Conservation (phyloP, 2,113 vertebrate species). For the Cnemophilus loriae region DNA sequence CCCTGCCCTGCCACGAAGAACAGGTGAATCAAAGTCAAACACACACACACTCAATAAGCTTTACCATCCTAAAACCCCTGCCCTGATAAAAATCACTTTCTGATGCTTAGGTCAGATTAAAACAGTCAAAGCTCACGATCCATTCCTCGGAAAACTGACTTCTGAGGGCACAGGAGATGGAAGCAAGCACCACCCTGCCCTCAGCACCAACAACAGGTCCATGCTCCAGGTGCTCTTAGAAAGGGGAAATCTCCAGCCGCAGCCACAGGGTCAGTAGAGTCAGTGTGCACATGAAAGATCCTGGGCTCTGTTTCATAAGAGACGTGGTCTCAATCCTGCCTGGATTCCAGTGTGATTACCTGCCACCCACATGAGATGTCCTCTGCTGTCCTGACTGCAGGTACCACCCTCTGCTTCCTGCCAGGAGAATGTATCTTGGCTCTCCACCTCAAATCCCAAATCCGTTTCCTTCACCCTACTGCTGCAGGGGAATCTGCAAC, state of each 20-base stretch:
- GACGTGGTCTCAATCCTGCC: neutral
- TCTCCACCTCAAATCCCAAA: neutral
- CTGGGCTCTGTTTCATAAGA: neutral
- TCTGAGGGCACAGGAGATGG: neutral
- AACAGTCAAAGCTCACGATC: neutral
- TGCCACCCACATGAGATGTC: neutral
- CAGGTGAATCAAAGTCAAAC: neutral
- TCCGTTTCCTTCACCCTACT: fast-evolving
- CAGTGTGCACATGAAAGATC: fast-evolving
- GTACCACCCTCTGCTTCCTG: neutral
- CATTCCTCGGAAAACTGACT: neutral
- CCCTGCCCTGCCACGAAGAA: neutral
- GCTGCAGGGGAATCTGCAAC: neutral
- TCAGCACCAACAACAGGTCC: neutral
- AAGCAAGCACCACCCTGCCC: neutral
- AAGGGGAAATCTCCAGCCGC: neutral
- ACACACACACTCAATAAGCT: neutral
- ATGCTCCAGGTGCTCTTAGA: neutral
- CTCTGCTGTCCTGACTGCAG: neutral
- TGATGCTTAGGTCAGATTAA: neutral
- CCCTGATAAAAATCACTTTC: neutral
- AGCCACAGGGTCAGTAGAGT: fast-evolving
- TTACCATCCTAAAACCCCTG: neutral
- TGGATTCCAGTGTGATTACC: neutral
- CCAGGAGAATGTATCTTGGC: neutral